Conservation (phyloP, 2,113 vertebrate species). For the Orientallactaga bullata region DNA sequence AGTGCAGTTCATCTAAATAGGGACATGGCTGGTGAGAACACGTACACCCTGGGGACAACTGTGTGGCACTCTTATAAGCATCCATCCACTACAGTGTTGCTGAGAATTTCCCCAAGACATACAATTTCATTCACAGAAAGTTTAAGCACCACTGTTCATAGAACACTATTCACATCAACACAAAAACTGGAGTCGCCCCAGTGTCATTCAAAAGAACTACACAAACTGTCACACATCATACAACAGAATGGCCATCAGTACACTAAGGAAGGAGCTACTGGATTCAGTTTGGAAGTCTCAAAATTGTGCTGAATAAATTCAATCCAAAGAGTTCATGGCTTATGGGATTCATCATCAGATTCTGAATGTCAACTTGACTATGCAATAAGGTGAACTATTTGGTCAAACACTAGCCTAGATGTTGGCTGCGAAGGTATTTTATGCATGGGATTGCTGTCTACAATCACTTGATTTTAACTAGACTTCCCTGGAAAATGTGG, state of each 20-base stretch:
- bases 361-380: background rate
- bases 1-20: background rate
- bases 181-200: background rate
- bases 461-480: background rate
- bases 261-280: constrained; percentile 5
- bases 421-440: background rate
- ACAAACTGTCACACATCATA: background rate
- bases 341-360: background rate
- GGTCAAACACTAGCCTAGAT: background rate
- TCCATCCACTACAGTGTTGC: background rate
- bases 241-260: background rate
- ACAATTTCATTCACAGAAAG: background rate
- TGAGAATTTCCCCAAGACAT: background rate
- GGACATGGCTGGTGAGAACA: no score
- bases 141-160: background rate
- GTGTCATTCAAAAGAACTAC: constrained; percentile 15
- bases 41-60: background rate
- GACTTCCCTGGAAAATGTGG: background rate
- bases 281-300: background rate
- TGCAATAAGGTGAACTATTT: background rate
- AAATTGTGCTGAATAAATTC: background rate
- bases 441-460: background rate
- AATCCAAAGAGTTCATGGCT: background rate
- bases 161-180: background rate
- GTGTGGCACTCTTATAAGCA: background rate